Percentiles rank a stretch among this genome's conserved stretches.
These are phyloP conservation scores for Crypturellus undulatus DNA, from an alignment of 2,113 vertebrate genomes.

Conservation along the genomic window DNA sequence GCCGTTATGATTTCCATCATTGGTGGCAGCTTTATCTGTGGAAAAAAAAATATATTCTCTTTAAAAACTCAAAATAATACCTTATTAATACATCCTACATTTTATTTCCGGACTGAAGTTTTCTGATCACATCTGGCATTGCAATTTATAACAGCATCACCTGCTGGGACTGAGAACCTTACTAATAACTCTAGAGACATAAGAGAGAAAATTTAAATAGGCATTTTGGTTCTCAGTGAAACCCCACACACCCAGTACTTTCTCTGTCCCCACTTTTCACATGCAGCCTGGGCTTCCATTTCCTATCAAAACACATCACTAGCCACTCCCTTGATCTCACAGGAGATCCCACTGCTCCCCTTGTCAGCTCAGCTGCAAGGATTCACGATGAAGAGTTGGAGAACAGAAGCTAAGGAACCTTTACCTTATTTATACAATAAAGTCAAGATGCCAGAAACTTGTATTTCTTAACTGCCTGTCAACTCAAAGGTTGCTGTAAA, in stretches of 20 bases:
- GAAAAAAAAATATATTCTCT: constrained; percentile 21
- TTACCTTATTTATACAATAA: not conserved
- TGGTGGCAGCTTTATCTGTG: constrained; percentile 95
- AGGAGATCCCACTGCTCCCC: accelerated
- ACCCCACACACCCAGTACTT: not conserved
- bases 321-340: not conserved
- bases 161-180: not conserved
- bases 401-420: not conserved
- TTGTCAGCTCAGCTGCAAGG: not conserved
- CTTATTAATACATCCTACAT: not conserved
- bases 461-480: not conserved
- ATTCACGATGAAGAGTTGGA: not conserved
- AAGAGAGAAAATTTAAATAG: not conserved
- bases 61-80: not conserved
- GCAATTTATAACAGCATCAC: not conserved
- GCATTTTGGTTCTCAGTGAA: not conserved
- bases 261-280: not conserved
- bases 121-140: not conserved
- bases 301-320: not conserved
- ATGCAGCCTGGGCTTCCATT: not conserved
- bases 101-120: not conserved
- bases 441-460: too few relatives aligned
- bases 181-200: not conserved
- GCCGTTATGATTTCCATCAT: constrained; percentile 99
- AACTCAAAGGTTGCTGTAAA: not conserved